A percentile compares a stretch with the other conserved stretches of the same genome.
Conservation (phyloP, 2,797 vertebrate genomes). For the Meda fulgida region DNA sequence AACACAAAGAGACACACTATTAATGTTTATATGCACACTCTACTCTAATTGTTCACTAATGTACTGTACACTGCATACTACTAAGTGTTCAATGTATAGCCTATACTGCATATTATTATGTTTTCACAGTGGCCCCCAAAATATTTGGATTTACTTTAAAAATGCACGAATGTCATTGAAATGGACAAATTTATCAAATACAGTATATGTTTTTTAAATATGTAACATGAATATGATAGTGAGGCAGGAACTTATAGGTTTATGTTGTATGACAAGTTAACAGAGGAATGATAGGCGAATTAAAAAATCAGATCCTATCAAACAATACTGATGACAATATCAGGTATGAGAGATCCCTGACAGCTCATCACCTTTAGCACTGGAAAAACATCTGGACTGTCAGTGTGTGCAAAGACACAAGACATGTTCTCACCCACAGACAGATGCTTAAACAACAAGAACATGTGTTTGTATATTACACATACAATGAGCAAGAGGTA, state of each 20-base stretch:
- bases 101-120: background rate
- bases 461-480: constrained; percentile 37
- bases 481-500: constrained; percentile 29
- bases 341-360: constrained; percentile 69
- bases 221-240: background rate
- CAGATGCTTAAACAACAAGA: constrained; percentile 36
- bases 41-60: background rate
- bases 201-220: too few species aligned
- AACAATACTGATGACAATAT: constrained; percentile 68
- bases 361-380: constrained; percentile 62
- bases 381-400: constrained; percentile 49
- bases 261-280: constrained; percentile 6
- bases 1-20: background rate
- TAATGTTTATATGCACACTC: background rate
- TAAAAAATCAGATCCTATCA: constrained; percentile 53
- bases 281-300: background rate
- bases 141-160: background rate
- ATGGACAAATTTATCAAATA: too few species aligned
- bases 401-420: constrained; percentile 23
- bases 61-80: background rate
- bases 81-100: background rate
- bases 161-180: too few species aligned
- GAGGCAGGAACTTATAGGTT: background rate
- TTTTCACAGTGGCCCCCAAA: too few species aligned
- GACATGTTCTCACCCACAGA: constrained; percentile 21